Percentiles rank a stretch among this genome's conserved stretches.
Conservation (phyloP, 2,113 vertebrate species). For the Pristiophorus japonicus region DNA sequence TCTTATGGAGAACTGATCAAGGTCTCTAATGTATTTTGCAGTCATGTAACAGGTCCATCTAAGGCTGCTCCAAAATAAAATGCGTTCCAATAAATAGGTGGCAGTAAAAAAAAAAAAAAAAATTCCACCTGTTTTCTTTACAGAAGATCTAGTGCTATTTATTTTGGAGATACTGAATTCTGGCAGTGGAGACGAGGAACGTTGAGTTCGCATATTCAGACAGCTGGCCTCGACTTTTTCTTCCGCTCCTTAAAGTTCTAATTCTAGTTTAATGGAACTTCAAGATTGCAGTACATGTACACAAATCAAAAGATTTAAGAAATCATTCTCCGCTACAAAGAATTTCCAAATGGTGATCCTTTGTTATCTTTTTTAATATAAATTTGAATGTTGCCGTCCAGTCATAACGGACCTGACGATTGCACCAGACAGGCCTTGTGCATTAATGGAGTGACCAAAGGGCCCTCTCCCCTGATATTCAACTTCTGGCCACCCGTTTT, state of each 20-base stretch:
- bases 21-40: neutral
- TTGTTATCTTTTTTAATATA: neutral
- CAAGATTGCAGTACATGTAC: neutral
- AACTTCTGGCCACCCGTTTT: neutral
- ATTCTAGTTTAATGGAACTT: neutral
- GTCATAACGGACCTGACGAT: neutral
- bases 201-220: neutral
- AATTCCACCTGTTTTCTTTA: slow-evolving; percentile 18
- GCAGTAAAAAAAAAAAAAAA: slow-evolving; percentile 22
- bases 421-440: neutral
- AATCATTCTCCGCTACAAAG: neutral
- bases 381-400: neutral
- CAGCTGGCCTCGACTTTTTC: neutral
- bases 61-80: neutral
- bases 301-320: neutral
- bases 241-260: neutral
- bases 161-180: slow-evolving; percentile 16
- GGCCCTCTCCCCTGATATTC: neutral
- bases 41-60: slow-evolving; percentile 19
- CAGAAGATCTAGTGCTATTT: neutral
- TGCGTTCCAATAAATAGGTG: neutral
- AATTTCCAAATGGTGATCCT: neutral
- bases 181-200: neutral
- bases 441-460: neutral
- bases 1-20: neutral